Evolutionary conservation across 2,888 invertebrate genomes (phyloP).

Genomic region (Emmelina monodactyla): DNA sequence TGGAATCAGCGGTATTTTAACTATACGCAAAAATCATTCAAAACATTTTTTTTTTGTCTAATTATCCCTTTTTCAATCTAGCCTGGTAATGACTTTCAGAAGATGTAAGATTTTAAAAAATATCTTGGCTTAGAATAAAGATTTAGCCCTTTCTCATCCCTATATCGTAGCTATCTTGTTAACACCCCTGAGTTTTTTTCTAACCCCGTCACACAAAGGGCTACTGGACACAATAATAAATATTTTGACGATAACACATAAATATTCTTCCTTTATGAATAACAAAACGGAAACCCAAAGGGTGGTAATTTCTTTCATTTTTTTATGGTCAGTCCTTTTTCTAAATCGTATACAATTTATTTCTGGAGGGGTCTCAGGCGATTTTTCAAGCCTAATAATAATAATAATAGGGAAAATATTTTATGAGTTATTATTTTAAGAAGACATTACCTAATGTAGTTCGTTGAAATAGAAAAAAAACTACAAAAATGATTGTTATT

Average conservation of each 20-base stretch:
- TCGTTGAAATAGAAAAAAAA: too few relatives aligned
- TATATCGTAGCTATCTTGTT: slow-evolving; percentile 28
- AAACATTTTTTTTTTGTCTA: too few relatives aligned
- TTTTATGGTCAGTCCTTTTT: slow-evolving; percentile 46
- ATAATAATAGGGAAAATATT: too few relatives aligned
- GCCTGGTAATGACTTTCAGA: too few relatives aligned
- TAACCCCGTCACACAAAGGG: slow-evolving; percentile 51
- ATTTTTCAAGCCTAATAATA: slow-evolving; percentile 33
- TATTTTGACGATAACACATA: slow-evolving; percentile 66
- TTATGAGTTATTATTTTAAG: too few relatives aligned
- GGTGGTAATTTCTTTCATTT: slow-evolving; percentile 46
- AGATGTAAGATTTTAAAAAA: too few relatives aligned
- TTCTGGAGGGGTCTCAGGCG: slow-evolving; percentile 31
- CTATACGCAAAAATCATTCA: too few relatives aligned
- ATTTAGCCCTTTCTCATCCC: slow-evolving; percentile 24
- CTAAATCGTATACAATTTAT: slow-evolving; percentile 56
- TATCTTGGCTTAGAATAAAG: not conserved
- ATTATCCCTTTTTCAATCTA: too few relatives aligned
- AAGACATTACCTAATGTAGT: too few relatives aligned
- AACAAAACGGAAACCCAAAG: slow-evolving; percentile 49
- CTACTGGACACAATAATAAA: slow-evolving; percentile 60
- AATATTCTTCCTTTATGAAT: slow-evolving; percentile 63
- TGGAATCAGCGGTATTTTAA: too few relatives aligned
- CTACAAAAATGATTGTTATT: too few relatives aligned
- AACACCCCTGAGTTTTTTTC: slow-evolving; percentile 56